Conservation (phyloP, 1,140 invertebrate species). For the Micrasema minimum region DNA sequence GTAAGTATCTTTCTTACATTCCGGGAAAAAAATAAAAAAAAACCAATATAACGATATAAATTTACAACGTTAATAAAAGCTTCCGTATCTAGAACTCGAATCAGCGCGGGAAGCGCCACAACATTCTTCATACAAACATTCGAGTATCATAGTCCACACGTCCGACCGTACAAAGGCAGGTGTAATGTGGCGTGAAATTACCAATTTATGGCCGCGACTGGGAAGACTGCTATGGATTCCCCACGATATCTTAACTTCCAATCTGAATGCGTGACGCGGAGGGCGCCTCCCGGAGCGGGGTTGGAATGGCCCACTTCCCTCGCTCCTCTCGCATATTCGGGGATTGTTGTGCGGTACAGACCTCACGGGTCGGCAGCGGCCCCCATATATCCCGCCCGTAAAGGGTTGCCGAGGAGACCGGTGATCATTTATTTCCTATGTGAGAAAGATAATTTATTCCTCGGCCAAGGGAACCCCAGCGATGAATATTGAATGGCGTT, state of each 20-base stretch:
- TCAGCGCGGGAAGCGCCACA: slow-evolving; percentile 34
- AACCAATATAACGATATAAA: too few species aligned
- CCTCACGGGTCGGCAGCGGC: neutral
- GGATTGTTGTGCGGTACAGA: slow-evolving; percentile 23
- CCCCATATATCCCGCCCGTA: slow-evolving; percentile 10
- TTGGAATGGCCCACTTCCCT: slow-evolving; percentile 19
- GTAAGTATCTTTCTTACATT: too few species aligned
- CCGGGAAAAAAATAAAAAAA: too few species aligned
- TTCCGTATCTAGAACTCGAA: too few species aligned
- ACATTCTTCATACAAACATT: slow-evolving; percentile 26
- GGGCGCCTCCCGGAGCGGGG: slow-evolving; percentile 19
- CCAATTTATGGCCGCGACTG: slow-evolving; percentile 44
- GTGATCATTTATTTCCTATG: slow-evolving; percentile 40
- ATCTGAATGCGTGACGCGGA: slow-evolving; percentile 29
- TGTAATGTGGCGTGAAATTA: slow-evolving; percentile 48
- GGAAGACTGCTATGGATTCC: slow-evolving; percentile 18
- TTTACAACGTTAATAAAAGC: too few species aligned
- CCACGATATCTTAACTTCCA: slow-evolving; percentile 30
- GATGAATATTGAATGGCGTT: slow-evolving; percentile 45
- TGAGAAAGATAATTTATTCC: slow-evolving; percentile 37
- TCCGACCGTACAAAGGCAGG: slow-evolving; percentile 31
- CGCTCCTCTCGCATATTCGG: slow-evolving; percentile 9
- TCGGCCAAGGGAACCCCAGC: slow-evolving; percentile 22
- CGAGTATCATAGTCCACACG: slow-evolving; percentile 18
- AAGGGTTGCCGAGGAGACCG: slow-evolving; percentile 28